Evolutionary conservation across 2,797 vertebrate genomes (phyloP), one percentile per base, ranked within the genome.

Genomic region (Molossus alvarezi): DNA sequence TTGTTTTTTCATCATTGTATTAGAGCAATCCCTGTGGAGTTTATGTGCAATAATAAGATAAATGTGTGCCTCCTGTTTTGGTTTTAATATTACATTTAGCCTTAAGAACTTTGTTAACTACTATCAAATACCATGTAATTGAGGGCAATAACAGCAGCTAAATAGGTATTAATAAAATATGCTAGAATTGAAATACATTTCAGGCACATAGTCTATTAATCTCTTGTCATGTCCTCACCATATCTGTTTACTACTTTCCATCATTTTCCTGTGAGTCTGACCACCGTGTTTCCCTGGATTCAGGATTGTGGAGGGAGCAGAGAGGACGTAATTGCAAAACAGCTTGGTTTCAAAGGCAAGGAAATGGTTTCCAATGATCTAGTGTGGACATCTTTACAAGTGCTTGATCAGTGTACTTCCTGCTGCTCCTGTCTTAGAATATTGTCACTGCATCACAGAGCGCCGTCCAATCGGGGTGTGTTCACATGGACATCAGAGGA

Each of bases 41-140:
- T 81, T 58, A 55, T 62, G 45, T 62, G 23, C 27, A 67, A 67
- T 69, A 67, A 58, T 27, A 55, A 79, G 27, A 85, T 20, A 21
- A 67, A 75, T 73, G 18, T 55, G 3, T 73, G 12, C 20, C 37
- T 89, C 10, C 23, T 69, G 0, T 81, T 71, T 67, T 10, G 18
- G 75, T 76, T 82, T 76, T 76, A 67, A 53, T 89, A 45, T 41
- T 72, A 79, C 18, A 65, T 79, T 80, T 85, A 33, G 41, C n/a
- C 27, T 69, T 81, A 29, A 80, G 91, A 90, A 82, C 33, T 64
- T 90, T 82, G 75, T 87, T 53, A 84, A 33, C 45, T 79, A 18
- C 18, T 20, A 80, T 29, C 62, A 90, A 76, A 82, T 83, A 33
- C 37, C 76, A 37, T 41, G 27, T 64, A 21, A 72, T 58, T 77